Conservation (phyloP, 2,888 invertebrate species). For the Drosophila villosipedis region DNA sequence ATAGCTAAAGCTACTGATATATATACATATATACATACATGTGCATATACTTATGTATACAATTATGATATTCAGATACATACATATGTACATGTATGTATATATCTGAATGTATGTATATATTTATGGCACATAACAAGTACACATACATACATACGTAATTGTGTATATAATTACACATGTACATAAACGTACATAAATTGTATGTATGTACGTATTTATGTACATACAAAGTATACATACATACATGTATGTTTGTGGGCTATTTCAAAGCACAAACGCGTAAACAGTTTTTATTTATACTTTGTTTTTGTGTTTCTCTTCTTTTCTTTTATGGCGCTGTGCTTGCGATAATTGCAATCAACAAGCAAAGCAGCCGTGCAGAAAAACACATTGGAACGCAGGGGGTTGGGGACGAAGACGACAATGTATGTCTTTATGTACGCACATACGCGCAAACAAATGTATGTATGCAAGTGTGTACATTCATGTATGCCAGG, state of each 20-base stretch:
- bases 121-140: background rate
- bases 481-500: background rate
- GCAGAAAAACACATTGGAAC: slow-evolving; percentile 15
- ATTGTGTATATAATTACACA: background rate
- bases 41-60: background rate
- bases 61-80: background rate
- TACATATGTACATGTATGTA: too few relatives aligned
- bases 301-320: slow-evolving; percentile 47
- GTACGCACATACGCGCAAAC: background rate
- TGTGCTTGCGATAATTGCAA: slow-evolving; percentile 72
- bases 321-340: slow-evolving; percentile 59
- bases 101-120: background rate
- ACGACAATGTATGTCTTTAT: slow-evolving; percentile 1
- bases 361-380: slow-evolving; percentile 45
- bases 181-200: background rate
- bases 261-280: slow-evolving; percentile 38
- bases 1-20: background rate
- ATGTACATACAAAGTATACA: background rate
- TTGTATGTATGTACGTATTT: background rate
- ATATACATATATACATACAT: too few relatives aligned
- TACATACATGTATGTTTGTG: too few relatives aligned
- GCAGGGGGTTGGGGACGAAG: background rate
- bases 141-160: background rate
- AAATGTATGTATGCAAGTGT: background rate
- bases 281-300: slow-evolving; percentile 70